Percentiles rank a stretch among this genome's conserved stretches.
Conservation (phyloP, 2,113 vertebrate species). For the Takifugu bimaculatus region DNA sequence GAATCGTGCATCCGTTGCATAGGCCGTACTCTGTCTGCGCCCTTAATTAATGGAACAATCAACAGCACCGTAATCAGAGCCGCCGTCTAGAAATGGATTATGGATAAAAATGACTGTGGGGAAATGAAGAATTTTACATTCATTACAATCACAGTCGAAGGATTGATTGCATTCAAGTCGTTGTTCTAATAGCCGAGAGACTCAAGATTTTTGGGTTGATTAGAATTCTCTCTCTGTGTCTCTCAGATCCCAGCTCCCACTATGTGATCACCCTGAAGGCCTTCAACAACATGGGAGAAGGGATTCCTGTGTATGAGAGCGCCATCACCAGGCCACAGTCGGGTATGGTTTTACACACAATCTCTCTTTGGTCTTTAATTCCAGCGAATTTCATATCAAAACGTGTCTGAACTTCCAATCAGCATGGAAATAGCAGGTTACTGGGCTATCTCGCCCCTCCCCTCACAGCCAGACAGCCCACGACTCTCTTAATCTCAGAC, state of each 20-base stretch:
- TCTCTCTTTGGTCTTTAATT: not conserved
- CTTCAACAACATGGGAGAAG: conserved; percentile 94
- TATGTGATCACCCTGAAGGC: conserved; percentile 97
- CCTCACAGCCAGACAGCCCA: not conserved
- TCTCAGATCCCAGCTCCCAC: conserved; percentile 90
- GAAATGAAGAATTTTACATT: not conserved
- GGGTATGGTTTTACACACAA: conserved; percentile 70
- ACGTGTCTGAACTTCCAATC: not conserved
- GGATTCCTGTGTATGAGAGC: conserved; percentile 96
- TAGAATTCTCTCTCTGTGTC: conserved; percentile 27
- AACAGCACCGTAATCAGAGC: too few relatives aligned
- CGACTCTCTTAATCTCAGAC: conserved; percentile 16
- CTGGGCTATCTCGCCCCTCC: too few relatives aligned
- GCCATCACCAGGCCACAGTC: conserved; percentile 91
- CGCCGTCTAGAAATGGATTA: too few relatives aligned
- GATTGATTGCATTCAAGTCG: conserved; percentile 57
- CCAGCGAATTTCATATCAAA: not conserved
- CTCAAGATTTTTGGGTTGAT: conserved; percentile 59
- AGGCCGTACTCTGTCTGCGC: too few relatives aligned
- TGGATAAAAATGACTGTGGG: too few relatives aligned
- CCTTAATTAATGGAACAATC: too few relatives aligned
- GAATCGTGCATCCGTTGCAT: too few relatives aligned
- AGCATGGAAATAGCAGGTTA: too few relatives aligned
- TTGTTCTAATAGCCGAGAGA: conserved; percentile 38
- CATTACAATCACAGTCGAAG: conserved; percentile 47